A percentile compares a stretch with the other conserved stretches of the same genome.
phyloP scores from a whole-genome alignment of 2,797 vertebrate genomes.

The Pangasius djambal region DNA sequence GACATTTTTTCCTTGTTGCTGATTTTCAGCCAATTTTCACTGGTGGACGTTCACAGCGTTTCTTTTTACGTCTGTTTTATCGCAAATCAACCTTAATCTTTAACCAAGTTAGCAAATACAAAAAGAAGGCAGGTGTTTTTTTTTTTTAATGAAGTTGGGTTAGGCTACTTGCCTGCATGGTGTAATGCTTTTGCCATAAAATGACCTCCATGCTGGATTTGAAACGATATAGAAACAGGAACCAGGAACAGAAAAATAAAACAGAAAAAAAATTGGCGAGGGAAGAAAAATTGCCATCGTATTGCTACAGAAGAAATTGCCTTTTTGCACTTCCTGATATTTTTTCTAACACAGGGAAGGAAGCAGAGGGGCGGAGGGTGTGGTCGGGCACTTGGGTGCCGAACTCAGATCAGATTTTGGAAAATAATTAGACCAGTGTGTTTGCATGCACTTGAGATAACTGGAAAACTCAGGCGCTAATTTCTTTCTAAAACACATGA shows the following conservation, averaged over 20 bases:
- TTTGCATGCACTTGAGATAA: background rate
- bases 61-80: background rate
- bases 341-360: background rate
- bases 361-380: background rate
- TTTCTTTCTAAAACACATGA: no score
- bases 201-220: background rate
- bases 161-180: background rate
- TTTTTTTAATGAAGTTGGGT: background rate
- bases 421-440: background rate
- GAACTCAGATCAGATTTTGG: background rate
- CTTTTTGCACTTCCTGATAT: background rate
- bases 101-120: background rate
- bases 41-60: background rate
- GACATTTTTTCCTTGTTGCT: background rate
- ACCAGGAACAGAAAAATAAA: background rate
- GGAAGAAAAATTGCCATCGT: background rate
- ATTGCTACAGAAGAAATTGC: background rate
- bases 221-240: background rate
- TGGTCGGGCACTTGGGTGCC: background rate
- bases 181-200: background rate
- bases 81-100: background rate
- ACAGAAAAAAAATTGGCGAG: background rate
- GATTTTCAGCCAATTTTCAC: background rate
- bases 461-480: no score
- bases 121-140: background rate